Base-by-base conservation (phyloP, 2,113 vertebrate species). In the Promerops cafer region DNA sequence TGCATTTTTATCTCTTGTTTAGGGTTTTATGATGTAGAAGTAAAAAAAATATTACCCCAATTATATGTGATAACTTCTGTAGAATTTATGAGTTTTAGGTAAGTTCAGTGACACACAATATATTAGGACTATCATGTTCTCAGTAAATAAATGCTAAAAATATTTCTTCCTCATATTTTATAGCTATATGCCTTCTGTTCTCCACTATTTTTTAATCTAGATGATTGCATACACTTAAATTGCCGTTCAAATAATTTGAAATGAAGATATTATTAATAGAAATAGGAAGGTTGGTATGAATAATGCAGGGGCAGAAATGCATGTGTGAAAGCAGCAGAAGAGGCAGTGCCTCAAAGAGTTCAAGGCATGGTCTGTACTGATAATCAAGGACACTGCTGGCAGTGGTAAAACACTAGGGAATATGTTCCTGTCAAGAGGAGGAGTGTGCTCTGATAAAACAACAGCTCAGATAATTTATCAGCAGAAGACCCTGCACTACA, bases 161-260 rank as follows among this genome's bases (percentile, higher is more conserved):
- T n/a, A 57, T 61, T 97, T 89, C 44, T 95, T 70, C 77, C 87
- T 88, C 39, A 27, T 54, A 87, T 96, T 97, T 97, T 95, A 79
- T 26, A 91, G 60, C 68, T 69, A 75, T 50, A 77, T 57, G 39
- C 35, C 15, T 79, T 83, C 78, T 65, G 19, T 91, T 72, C 45
- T 59, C 31, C 31, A 42, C 24, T 87, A 35, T 53, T 76, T 89
- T 69, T 40, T 72, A 70, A 50, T 11, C 28, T 61, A 53, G 63
- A 27, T 0, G 1, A 75, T 77, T n/a, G 50, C 10, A 54, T 21
- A 53, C 2, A 42, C 21, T 65, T 59, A 79, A 39, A 56, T 40
- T 84, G 50, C 13, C 18, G 71, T 26, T 76, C 10, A 76, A 56
- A 83, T 39, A 85, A n/a, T 57, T 63, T 5, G 16, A 86, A 81